Evolutionary conservation across 2,113 vertebrate species (phyloP).

Genomic region (Cinclus mexicanus): DNA sequence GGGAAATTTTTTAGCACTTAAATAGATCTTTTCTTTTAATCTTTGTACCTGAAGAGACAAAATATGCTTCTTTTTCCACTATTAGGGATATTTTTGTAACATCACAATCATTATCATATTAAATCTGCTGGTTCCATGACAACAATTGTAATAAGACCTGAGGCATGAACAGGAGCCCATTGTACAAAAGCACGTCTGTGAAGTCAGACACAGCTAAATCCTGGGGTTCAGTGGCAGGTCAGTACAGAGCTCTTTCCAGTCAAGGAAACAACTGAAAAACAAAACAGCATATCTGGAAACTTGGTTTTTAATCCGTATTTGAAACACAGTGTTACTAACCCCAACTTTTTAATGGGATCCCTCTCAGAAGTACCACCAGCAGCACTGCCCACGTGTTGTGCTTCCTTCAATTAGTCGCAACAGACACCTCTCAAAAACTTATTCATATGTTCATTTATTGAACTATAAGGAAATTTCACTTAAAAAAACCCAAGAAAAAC

Average conservation of each 20-base stretch:
- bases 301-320: background rate
- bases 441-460: background rate
- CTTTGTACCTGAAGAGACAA: background rate
- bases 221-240: background rate
- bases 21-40: background rate
- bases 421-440: conserved; percentile 6
- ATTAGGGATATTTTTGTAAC: background rate
- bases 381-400: background rate
- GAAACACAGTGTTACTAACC: background rate
- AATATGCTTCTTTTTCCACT: background rate
- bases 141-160: background rate
- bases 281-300: background rate
- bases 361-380: background rate
- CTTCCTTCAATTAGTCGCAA: background rate
- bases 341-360: background rate
- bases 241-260: background rate
- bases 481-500: background rate
- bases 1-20: background rate
- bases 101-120: background rate
- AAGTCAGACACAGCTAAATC: conserved; percentile 20
- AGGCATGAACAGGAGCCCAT: background rate
- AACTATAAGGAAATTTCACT: background rate
- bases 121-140: background rate
- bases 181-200: background rate
- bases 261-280: background rate